A percentile compares a stretch with the other conserved stretches of the same genome.
Evolutionary conservation across 1,140 invertebrate species (phyloP).

Genomic region (Ridgeia piscesae): DNA sequence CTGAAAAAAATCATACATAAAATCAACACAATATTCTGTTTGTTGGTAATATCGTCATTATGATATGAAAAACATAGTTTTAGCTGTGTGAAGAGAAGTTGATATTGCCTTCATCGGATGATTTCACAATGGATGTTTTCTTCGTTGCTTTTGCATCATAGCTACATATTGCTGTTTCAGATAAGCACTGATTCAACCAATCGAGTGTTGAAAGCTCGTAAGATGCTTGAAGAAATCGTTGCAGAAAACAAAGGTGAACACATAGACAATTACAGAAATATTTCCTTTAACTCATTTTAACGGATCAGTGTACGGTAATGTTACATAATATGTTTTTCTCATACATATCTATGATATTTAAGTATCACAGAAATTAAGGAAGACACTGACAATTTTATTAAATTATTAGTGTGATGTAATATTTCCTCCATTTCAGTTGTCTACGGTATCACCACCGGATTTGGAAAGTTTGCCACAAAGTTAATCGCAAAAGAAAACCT

Average conservation of each 20-base stretch:
- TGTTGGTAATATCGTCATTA: not conserved
- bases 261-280: slow-evolving; percentile 24
- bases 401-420: not conserved
- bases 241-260: slow-evolving; percentile 64
- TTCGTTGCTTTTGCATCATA: not conserved
- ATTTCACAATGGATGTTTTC: not conserved
- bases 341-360: not conserved
- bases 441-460: slow-evolving; percentile 78
- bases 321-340: not conserved
- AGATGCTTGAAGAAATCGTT: slow-evolving; percentile 67
- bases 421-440: slow-evolving; percentile 61
- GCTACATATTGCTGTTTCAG: not conserved
- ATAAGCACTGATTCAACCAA: not conserved
- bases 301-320: too few species aligned
- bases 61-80: not conserved
- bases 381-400: slow-evolving; percentile 20
- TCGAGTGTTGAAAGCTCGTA: slow-evolving; percentile 55
- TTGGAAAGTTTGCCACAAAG: slow-evolving; percentile 73
- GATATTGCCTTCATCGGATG: not conserved
- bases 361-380: not conserved
- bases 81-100: too few species aligned
- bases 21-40: not conserved
- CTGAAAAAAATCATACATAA: too few species aligned
- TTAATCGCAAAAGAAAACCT: slow-evolving; percentile 67
- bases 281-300: too few species aligned